Percentiles rank a stretch among this genome's conserved stretches.
Conservation (phyloP, 2,797 vertebrate genomes). For the Poeciliopsis gracilis region DNA sequence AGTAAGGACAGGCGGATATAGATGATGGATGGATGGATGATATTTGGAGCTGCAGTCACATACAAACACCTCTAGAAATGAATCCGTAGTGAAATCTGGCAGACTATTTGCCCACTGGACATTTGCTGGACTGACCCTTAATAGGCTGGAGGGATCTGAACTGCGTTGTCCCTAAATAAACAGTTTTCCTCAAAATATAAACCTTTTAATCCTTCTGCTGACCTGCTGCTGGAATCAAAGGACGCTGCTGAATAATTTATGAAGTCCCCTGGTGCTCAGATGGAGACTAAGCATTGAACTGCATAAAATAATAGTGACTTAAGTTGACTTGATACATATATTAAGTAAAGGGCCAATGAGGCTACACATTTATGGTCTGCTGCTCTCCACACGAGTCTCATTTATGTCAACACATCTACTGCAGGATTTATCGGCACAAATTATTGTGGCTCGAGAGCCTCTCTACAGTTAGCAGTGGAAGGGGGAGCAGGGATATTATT, state of each 20-base stretch:
- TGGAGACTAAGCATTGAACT: constrained; percentile 37
- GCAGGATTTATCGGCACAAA: constrained; percentile 22
- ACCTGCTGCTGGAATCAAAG: constrained; percentile 56
- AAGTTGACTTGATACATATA: constrained; percentile 44
- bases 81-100: not conserved
- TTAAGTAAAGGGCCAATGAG: constrained; percentile 32
- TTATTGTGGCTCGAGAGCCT: not conserved
- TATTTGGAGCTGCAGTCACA: not conserved
- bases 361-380: constrained; percentile 35
- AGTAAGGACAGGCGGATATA: not conserved
- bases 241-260: constrained; percentile 66
- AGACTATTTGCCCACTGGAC: not conserved
- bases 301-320: constrained; percentile 62
- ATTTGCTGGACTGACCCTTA: constrained; percentile 56
- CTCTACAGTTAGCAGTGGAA: not conserved
- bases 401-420: constrained; percentile 25
- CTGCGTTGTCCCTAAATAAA: constrained; percentile 51
- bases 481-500: not conserved
- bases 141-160: constrained; percentile 57
- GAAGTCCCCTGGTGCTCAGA: constrained; percentile 40
- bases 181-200: constrained; percentile 34
- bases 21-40: not conserved
- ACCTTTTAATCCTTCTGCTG: constrained; percentile 58
- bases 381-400: constrained; percentile 23
- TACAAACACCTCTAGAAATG: not conserved